phyloP scores from a whole-genome alignment of 2,113 vertebrate species.

The Calidris pugnax region DNA sequence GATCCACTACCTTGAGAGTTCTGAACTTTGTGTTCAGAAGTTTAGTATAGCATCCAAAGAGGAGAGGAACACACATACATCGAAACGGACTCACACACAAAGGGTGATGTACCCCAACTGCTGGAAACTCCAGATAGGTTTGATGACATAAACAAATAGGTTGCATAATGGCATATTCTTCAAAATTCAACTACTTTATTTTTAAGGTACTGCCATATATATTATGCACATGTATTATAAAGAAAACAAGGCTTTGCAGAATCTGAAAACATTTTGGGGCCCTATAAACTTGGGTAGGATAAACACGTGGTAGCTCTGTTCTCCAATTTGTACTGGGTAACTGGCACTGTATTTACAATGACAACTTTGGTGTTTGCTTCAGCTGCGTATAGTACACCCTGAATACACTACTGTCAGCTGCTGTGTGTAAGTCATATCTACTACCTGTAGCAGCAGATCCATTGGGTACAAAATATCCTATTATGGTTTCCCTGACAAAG shows the following conservation, averaged over 20 bases:
- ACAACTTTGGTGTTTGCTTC: not conserved
- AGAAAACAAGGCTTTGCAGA: not conserved
- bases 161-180: not conserved
- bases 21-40: not conserved
- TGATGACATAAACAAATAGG: not conserved
- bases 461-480: not conserved
- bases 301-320: not conserved
- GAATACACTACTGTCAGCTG: not conserved
- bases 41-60: not conserved
- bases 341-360: not conserved
- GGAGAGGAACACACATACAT: fast-evolving
- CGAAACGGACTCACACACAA: not conserved
- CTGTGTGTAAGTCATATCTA: not conserved
- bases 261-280: not conserved
- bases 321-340: not conserved
- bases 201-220: not conserved
- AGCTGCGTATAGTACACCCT: not conserved
- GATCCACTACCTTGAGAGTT: not conserved
- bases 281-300: not conserved
- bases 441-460: not conserved
- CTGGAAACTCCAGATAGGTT: not conserved
- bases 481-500: not conserved
- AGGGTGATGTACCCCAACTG: not conserved
- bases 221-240: not conserved
- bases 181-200: not conserved